Evolutionary conservation across 2,888 invertebrate genomes (phyloP).

Genomic region (Xestoiulus laeticollis): DNA sequence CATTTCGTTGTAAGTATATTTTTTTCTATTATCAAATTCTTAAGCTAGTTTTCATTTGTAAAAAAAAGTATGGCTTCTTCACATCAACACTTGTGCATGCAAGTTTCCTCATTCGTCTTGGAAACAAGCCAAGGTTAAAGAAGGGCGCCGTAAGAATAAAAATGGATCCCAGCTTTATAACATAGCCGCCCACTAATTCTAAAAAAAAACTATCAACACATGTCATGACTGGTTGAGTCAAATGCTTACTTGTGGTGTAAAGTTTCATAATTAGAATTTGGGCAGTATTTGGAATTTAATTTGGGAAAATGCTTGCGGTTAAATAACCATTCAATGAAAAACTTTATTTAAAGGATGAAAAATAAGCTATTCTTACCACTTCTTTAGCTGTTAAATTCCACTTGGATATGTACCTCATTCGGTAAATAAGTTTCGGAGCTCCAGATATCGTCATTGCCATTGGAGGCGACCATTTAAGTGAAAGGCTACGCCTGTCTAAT

Average conservation of each 20-base stretch:
- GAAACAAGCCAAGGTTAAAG: neutral
- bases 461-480: neutral
- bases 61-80: neutral
- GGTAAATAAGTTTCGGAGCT: neutral
- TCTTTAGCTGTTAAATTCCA: neutral
- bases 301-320: neutral
- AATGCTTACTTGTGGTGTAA: neutral
- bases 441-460: neutral
- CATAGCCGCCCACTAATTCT: neutral
- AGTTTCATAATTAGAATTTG: neutral
- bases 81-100: conserved; percentile 18
- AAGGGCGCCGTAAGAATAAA: neutral
- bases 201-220: neutral
- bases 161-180: neutral
- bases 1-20: too few relatives aligned
- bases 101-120: neutral
- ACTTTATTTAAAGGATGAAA: too few relatives aligned
- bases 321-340: too few relatives aligned
- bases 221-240: neutral
- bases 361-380: neutral
- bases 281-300: neutral
- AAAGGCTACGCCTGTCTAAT: neutral
- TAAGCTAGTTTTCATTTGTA: neutral
- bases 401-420: neutral
- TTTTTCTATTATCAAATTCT: neutral